These are phyloP conservation scores for Escarpia spicata DNA, from an alignment of 2,888 invertebrate genomes.

Conservation along the genomic window DNA sequence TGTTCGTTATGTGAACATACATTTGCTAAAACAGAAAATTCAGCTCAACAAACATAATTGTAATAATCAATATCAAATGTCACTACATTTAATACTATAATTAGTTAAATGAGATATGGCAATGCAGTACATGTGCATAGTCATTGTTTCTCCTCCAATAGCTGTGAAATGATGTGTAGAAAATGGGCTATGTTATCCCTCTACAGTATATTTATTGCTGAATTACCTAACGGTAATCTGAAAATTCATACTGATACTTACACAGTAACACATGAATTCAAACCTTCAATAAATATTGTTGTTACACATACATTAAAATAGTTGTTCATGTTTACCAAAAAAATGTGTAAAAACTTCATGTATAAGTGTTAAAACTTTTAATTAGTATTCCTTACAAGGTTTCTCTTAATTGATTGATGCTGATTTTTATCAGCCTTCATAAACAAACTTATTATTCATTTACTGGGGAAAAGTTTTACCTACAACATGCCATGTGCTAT, in stretches of 20 bases:
- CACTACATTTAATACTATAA: neutral
- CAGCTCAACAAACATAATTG: neutral
- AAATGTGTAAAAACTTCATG: neutral
- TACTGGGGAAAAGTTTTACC: neutral
- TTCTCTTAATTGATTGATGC: neutral
- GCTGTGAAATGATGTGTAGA: too few relatives aligned
- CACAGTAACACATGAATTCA: too few relatives aligned
- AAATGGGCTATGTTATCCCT: too few relatives aligned
- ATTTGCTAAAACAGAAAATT: neutral
- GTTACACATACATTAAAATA: neutral
- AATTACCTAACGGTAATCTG: too few relatives aligned
- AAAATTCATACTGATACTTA: too few relatives aligned
- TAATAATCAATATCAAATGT: neutral
- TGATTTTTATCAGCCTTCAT: neutral
- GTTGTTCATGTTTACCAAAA: neutral
- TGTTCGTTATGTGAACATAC: neutral
- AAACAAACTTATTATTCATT: neutral
- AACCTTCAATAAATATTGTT: too few relatives aligned
- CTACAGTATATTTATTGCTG: too few relatives aligned
- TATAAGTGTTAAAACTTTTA: neutral
- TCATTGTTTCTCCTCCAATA: too few relatives aligned
- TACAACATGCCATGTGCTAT: neutral
- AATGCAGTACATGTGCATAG: too few relatives aligned
- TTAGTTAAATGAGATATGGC: neutral
- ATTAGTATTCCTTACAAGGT: neutral